These are phyloP conservation scores for Halcyon leucocephala DNA, from an alignment of 2,797 vertebrate genomes.

Conservation along the genomic window DNA sequence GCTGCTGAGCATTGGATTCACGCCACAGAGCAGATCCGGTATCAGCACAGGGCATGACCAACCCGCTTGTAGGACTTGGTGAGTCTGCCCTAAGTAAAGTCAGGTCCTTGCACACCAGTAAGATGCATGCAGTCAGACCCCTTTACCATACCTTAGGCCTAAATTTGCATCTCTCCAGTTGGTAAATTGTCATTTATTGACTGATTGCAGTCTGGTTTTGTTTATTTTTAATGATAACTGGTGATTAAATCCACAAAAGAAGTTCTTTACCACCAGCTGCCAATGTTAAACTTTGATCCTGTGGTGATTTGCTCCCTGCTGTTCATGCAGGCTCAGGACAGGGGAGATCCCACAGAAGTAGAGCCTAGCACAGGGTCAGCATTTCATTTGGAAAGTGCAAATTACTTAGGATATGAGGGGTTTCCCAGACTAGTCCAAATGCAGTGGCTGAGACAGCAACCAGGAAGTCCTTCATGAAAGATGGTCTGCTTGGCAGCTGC, in stretches of 20 bases:
- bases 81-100: rapidly evolving
- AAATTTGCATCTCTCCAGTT: neutral
- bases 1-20: neutral
- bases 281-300: neutral
- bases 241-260: neutral
- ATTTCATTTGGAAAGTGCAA: neutral
- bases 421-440: neutral
- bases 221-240: neutral
- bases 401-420: neutral
- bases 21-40: rapidly evolving
- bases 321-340: rapidly evolving
- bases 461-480: neutral
- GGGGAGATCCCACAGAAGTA: neutral
- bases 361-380: neutral
- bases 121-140: rapidly evolving
- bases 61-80: neutral
- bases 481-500: rapidly evolving
- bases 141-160: neutral
- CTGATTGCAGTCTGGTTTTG: neutral
- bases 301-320: neutral
- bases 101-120: rapidly evolving
- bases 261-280: neutral
- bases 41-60: rapidly evolving
- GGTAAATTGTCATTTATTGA: neutral
- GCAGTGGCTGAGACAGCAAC: neutral